Conservation (phyloP, 2,888 invertebrate genomes). For the Biston betularia region DNA sequence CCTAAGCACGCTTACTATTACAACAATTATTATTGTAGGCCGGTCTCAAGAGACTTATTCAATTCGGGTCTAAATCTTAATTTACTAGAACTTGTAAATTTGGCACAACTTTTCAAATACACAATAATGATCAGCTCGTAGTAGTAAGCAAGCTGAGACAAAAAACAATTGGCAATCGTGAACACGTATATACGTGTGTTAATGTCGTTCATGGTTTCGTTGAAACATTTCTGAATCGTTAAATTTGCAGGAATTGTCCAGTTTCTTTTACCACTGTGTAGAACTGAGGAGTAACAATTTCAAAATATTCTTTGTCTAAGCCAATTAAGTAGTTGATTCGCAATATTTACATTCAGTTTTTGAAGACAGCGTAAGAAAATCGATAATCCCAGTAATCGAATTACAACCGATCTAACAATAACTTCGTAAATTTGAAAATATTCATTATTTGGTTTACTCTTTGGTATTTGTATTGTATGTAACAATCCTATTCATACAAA, state of each 20-base stretch:
- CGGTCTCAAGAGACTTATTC: slow-evolving; percentile 10
- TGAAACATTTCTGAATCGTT: not conserved
- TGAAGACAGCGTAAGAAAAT: not conserved
- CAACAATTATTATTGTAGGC: slow-evolving; percentile 4
- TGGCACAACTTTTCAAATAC: slow-evolving; percentile 23
- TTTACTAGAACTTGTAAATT: slow-evolving; percentile 12
- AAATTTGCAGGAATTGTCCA: too few relatives aligned
- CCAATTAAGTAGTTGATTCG: too few relatives aligned
- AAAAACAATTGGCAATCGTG: too few relatives aligned
- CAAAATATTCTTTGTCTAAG: too few relatives aligned
- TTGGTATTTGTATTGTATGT: not conserved
- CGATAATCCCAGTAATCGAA: not conserved
- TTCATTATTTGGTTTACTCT: slow-evolving; percentile 3
- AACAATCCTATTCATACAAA: not conserved
- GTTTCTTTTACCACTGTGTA: too few relatives aligned
- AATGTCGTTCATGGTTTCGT: not conserved
- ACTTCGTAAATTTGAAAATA: slow-evolving; percentile 10
- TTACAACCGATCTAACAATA: slow-evolving; percentile 7
- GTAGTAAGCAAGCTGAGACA: not conserved
- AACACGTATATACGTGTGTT: too few relatives aligned
- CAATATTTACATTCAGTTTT: not conserved
- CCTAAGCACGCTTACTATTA: not conserved
- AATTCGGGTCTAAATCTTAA: slow-evolving; percentile 9
- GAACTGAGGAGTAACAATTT: too few relatives aligned
- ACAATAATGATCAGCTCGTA: not conserved